Conservation (phyloP, 2,113 vertebrate genomes). For the Tor tambroides region DNA sequence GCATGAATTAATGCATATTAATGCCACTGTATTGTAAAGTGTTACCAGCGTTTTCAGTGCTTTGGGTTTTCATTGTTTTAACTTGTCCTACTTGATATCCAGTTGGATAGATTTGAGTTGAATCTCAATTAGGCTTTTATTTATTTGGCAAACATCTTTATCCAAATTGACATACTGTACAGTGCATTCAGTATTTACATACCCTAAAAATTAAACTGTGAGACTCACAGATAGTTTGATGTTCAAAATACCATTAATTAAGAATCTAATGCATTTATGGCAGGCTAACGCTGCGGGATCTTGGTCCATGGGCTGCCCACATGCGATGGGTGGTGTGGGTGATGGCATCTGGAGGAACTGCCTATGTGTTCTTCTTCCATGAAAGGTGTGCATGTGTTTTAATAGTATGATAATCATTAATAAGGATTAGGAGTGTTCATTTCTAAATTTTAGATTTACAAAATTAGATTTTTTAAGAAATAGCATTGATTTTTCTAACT, state of each 20-base stretch:
- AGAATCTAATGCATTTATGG: background rate
- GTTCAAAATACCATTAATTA: background rate
- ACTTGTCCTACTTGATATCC: background rate
- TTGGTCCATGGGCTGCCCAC: constrained; percentile 50
- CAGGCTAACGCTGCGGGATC: constrained; percentile 51
- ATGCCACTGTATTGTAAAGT: no score
- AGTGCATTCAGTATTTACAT: background rate
- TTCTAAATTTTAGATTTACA: no score
- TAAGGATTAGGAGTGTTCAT: no score
- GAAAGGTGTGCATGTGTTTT: constrained; percentile 30
- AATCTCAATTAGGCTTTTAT: background rate
- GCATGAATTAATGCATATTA: no score
- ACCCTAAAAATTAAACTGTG: background rate
- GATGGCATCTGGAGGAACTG: constrained; percentile 56
- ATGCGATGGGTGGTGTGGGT: constrained; percentile 59
- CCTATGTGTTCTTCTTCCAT: constrained; percentile 43
- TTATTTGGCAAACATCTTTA: background rate
- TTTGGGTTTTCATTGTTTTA: background rate
- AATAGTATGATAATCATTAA: no score
- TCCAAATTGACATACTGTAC: background rate
- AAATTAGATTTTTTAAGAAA: no score
- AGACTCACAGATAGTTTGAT: background rate
- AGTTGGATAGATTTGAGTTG: background rate
- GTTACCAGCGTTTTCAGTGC: no score
- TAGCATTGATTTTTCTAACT: no score